Base-by-base conservation (phyloP, 2,888 invertebrate species). In the Pasiphila rectangulata region DNA sequence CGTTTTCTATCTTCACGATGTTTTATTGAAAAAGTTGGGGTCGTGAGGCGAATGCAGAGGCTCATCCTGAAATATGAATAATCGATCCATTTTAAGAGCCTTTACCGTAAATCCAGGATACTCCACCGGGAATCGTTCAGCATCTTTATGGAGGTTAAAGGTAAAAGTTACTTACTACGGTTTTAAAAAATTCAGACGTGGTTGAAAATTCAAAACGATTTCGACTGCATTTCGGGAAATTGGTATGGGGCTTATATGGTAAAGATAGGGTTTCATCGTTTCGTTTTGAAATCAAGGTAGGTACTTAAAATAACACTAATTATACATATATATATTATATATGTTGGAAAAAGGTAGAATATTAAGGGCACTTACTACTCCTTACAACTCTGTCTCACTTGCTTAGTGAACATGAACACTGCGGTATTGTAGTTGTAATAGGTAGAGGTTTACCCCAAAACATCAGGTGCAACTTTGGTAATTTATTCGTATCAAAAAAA, bases 21-120 rank as follows among this genome's bases (percentile, higher is more conserved):
- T 83, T 87, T 87, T 86, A 86, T 86, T 87, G 86, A 86, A 87
- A 87, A 87, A 87, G 81, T 86, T 82, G 56, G 68, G 73, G 69
- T 73, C 86, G 86, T 86, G 87, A 84, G 72, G 71, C 56, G 86
- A 84, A 76, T 87, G 63, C 79, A 68, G 68, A 79, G 65, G 66
- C 67, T 68, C 63, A 68, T 68, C 68, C 68, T 79, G 73, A 83
- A 86, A 84, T 84, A 86, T 87, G 85, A 86, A 86, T 86, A 81
- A 72, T 73, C 67, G 71, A 67, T 64, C 59, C 57, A 57, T 54
- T 55, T 48, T 53, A 52, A 59, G 58, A 55, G 59, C 55, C 58
- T 56, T 61, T 64, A 72, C 69, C 69, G 63, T 60, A 64, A 67
- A 64, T 61, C 48, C 47, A 55, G 48, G 61, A 47, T 59, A 52